Conservation (phyloP, 1,140 invertebrate species). For the Drosophila melanica region DNA sequence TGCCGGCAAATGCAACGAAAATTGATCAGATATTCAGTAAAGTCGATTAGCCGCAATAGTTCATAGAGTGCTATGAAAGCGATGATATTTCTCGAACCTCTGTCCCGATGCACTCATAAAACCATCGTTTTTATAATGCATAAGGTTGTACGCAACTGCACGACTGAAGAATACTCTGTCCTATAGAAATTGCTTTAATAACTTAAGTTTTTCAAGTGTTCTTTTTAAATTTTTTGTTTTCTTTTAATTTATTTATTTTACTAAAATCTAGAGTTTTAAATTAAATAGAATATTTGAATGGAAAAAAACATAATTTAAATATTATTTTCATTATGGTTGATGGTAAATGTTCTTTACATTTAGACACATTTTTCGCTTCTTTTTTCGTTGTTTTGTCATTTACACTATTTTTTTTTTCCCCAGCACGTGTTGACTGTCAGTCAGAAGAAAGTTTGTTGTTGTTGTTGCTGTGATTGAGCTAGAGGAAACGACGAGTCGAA, state of each 20-base stretch:
- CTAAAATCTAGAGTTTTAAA: too few relatives aligned
- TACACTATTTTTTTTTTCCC: background rate
- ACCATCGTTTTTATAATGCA: too few relatives aligned
- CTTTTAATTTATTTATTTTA: too few relatives aligned
- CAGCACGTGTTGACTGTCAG: conserved; percentile 34
- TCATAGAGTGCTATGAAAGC: background rate
- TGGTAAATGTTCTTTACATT: too few relatives aligned
- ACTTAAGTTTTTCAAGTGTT: too few relatives aligned
- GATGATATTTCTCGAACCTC: background rate
- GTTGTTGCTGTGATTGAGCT: conserved; percentile 18
- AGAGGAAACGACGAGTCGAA: conserved; percentile 10
- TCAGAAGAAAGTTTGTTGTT: conserved; percentile 7
- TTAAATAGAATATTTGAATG: too few relatives aligned
- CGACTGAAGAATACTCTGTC: background rate
- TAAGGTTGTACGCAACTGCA: background rate
- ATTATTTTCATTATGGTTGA: too few relatives aligned
- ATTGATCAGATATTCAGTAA: conserved; percentile 23
- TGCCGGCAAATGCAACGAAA: conserved; percentile 35
- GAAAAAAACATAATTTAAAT: too few relatives aligned
- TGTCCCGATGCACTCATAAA: too few relatives aligned
- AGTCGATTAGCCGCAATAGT: conserved; percentile 7
- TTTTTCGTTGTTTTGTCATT: background rate
- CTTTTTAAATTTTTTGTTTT: too few relatives aligned
- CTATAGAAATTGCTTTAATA: too few relatives aligned
- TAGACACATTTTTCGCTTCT: too few relatives aligned